Conservation (phyloP, 2,888 invertebrate species). For the Eilema griseolum region DNA sequence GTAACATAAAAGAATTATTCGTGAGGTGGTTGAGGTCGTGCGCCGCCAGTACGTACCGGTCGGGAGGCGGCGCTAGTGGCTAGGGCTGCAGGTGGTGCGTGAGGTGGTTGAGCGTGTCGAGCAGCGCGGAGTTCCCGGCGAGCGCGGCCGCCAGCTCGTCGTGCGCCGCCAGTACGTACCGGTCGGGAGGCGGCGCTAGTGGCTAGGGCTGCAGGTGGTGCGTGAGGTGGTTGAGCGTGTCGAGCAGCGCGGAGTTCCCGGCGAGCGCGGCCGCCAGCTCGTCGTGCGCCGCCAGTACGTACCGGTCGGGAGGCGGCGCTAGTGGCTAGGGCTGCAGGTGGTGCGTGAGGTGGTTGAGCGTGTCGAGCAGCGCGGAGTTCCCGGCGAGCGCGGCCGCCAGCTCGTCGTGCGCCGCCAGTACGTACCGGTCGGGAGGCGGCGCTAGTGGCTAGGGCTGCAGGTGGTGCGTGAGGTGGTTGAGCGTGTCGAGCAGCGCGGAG, state of each 20-base stretch:
- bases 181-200: conserved; percentile 5
- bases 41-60: conserved; percentile 51
- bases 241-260: conserved; percentile 63
- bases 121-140: too few relatives aligned
- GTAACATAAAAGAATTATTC: too few relatives aligned
- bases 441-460: too few relatives aligned
- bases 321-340: not conserved
- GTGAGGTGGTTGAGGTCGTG: conserved; percentile 51
- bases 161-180: not conserved
- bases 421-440: too few relatives aligned
- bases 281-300: conserved; percentile 63
- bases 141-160: not conserved
- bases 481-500: too few relatives aligned
- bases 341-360: too few relatives aligned
- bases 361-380: not conserved
- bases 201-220: conserved; percentile 43
- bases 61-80: not conserved
- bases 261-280: conserved; percentile 61
- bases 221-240: conserved; percentile 26
- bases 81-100: not conserved
- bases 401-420: too few relatives aligned
- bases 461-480: too few relatives aligned
- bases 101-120: too few relatives aligned
- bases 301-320: not conserved
- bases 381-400: too few relatives aligned